These are phyloP conservation scores for Drosophila buzzatii DNA, from an alignment of 2,888 invertebrate genomes.

Conservation along the genomic window DNA sequence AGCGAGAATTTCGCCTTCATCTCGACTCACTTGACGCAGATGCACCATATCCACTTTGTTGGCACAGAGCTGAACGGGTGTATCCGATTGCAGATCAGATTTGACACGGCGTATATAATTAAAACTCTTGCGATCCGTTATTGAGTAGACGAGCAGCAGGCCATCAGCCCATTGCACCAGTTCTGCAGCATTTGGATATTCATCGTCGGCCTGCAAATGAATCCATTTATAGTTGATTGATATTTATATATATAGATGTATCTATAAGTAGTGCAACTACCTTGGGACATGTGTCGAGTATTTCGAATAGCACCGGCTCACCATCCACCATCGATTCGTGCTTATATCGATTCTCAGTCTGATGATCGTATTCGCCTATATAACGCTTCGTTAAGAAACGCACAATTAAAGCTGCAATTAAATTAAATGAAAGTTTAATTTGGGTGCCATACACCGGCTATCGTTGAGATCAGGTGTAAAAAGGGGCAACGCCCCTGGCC, in stretches of 20 bases:
- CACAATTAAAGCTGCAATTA: conserved; percentile 91
- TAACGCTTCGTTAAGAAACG: conserved; percentile 96
- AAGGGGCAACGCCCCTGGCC: conserved; percentile 53
- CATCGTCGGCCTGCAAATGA: conserved; percentile 88
- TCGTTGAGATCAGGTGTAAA: conserved; percentile 69
- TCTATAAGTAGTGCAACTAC: conserved; percentile 57
- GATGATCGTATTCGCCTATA: conserved; percentile 97
- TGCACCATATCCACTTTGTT: conserved; percentile 97
- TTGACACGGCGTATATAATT: conserved; percentile 92
- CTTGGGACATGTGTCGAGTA: conserved; percentile 93
- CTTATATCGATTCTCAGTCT: conserved; percentile 96
- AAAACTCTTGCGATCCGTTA: conserved; percentile 94
- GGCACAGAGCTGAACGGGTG: conserved; percentile 93
- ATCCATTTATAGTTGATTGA: background rate
- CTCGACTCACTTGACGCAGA: conserved; percentile 93
- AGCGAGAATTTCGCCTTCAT: conserved; percentile 95
- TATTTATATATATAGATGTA: background rate
- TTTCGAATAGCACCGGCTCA: conserved; percentile 95
- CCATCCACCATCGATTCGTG: conserved; percentile 95
- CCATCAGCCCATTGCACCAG: conserved; percentile 96
- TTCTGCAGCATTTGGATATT: conserved; percentile 89
- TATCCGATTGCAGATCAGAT: conserved; percentile 89
- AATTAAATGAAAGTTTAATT: conserved; percentile 61
- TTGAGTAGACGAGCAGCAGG: conserved; percentile 94
- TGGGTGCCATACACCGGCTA: conserved; percentile 12